Conservation (phyloP, 2,113 vertebrate species). For the Caranx melampygus region DNA sequence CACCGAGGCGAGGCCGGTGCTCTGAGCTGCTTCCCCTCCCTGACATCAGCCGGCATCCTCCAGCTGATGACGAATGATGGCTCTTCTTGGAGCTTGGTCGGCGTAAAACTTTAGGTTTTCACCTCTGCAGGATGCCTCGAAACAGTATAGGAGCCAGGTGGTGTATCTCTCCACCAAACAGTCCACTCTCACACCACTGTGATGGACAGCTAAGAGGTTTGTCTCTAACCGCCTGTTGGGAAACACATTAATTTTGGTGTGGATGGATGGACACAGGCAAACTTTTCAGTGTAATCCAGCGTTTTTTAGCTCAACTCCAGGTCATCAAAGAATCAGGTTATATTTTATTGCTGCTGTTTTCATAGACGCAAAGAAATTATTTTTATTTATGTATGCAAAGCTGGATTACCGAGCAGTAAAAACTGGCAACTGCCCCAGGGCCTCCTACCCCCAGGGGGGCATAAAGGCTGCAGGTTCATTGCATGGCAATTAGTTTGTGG, state of each 20-base stretch:
- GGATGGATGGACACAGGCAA: slow-evolving; percentile 37
- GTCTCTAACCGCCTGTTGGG: slow-evolving; percentile 34
- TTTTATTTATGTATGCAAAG: not conserved
- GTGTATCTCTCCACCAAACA: slow-evolving; percentile 53
- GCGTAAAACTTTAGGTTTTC: slow-evolving; percentile 71
- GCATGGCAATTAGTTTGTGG: slow-evolving; percentile 19
- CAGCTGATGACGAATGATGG: slow-evolving; percentile 67
- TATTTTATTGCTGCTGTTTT: not conserved
- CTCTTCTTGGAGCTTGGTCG: slow-evolving; percentile 56
- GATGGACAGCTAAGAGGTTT: slow-evolving; percentile 54
- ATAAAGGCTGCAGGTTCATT: slow-evolving; percentile 7
- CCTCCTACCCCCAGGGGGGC: not conserved
- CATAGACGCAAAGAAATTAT: not conserved
- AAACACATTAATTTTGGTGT: slow-evolving; percentile 41
- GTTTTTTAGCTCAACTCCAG: slow-evolving; percentile 18
- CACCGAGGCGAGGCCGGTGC: slow-evolving; percentile 32
- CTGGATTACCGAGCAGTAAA: slow-evolving; percentile 21
- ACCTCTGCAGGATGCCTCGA: slow-evolving; percentile 42
- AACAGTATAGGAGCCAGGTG: slow-evolving; percentile 66
- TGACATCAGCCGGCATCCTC: slow-evolving; percentile 56
- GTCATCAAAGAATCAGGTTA: not conserved
- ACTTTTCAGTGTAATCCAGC: slow-evolving; percentile 25
- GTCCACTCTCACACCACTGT: slow-evolving; percentile 38
- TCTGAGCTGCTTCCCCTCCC: slow-evolving; percentile 20
- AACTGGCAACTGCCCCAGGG: not conserved